Evolutionary conservation across 2,113 vertebrate species (phyloP), one percentile per base, ranked within the genome.

Genomic region (Laterallus jamaicensis): DNA sequence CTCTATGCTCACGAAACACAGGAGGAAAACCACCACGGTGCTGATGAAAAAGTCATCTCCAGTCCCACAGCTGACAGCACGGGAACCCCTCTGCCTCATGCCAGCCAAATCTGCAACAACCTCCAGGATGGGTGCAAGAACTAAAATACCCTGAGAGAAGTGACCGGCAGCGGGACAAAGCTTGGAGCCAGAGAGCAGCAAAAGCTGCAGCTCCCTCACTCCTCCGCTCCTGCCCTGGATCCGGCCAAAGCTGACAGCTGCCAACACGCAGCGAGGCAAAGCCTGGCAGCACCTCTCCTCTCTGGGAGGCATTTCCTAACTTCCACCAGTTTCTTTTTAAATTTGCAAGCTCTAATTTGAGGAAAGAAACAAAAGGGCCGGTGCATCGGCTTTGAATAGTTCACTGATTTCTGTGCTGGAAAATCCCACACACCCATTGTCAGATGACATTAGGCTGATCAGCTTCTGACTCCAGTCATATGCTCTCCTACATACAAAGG

Each of bases 201-300:
- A 26, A 29, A 55, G 26, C 37, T 75, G 29, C 18, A 16, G 84
- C 44, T 82, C 44, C n/a, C 29, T 69, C 39, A 28, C 20, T 60
- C 11, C n/a, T 63, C 62, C 0, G 0, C n/a, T 59, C 32, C 39
- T 28, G 56, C 22, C 66, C 70, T 25, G 16, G 29, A 2, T 21
- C 24, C 0, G 0, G 44, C 13, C 15, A 1, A 80, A 86, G 59
- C n/a, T 1, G 7, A 32, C 29, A 73, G 35, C 26, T 28, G 69
- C 40, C 0, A 0, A 9, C 9, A 62, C 8, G 35, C 42, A 40
- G 50, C 10, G 32, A 31, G 39, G 39, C 58, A 29, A 28, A 68
- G 19, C 68, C 6, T 19, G 56, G 32, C 37, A 91, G 47, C 55
- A 40, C 29, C 71, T 60, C 2, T 1, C n/a, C 62, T 69, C 84